These are phyloP conservation scores for Aix galericulata DNA, from an alignment of 2,113 vertebrate genomes.

Conservation along the genomic window DNA sequence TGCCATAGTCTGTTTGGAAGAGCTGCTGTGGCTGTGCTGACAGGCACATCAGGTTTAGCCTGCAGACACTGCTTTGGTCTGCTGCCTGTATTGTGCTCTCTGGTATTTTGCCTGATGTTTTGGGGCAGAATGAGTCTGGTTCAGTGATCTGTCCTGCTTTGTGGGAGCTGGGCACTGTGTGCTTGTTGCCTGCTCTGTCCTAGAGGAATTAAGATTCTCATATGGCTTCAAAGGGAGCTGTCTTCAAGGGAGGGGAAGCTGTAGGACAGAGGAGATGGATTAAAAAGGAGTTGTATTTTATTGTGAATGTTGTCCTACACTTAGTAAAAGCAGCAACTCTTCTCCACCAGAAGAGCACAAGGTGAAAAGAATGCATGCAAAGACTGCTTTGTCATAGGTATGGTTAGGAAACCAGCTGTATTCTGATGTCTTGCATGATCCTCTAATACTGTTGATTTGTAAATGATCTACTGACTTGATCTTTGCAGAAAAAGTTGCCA, in stretches of 20 bases:
- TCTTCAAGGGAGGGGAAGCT: not conserved
- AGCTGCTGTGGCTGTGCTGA: not conserved
- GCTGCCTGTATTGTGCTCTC: not conserved
- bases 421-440: not conserved
- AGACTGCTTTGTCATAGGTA: not conserved
- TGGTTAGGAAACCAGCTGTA: not conserved
- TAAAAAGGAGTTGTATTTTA: not conserved
- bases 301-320: not conserved
- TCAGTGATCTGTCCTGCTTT: not conserved
- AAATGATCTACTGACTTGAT: fast-evolving
- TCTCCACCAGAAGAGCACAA: not conserved
- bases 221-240: not conserved
- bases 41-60: not conserved
- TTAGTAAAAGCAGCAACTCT: not conserved
- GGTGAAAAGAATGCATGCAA: not conserved
- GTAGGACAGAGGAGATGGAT: not conserved
- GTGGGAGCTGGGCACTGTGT: not conserved
- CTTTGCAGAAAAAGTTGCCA: slow-evolving; percentile 80
- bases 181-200: not conserved
- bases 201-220: not conserved
- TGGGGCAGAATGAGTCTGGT: not conserved
- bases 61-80: not conserved
- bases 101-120: not conserved
- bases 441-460: not conserved
- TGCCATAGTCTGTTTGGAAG: fast-evolving